Conservation (phyloP, 2,113 vertebrate genomes). For the Macheiramphus alcinus region DNA sequence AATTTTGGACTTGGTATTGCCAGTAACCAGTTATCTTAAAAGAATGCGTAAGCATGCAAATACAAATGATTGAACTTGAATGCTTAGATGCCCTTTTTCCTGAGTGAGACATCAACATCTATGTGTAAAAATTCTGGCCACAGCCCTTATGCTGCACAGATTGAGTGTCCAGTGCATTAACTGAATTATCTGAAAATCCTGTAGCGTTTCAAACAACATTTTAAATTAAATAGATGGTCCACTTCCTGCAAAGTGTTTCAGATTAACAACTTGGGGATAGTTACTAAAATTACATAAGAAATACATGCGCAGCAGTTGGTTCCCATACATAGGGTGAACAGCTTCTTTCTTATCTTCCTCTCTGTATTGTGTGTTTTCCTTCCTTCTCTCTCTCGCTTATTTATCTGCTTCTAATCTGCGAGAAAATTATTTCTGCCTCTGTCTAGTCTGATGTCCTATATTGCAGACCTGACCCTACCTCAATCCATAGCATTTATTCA, state of each 20-base stretch:
- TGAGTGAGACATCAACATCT: background rate
- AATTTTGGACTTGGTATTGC: background rate
- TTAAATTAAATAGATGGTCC: constrained; percentile 12
- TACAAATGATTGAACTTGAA: background rate
- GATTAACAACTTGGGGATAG: constrained; percentile 7
- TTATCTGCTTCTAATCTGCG: constrained; percentile 67
- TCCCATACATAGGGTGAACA: constrained; percentile 9
- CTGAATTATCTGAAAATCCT: background rate
- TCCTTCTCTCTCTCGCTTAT: background rate
- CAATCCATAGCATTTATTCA: constrained; percentile 4
- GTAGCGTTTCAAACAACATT: background rate
- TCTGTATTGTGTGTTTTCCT: background rate
- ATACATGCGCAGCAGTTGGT: constrained; percentile 1
- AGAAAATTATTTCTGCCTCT: constrained; percentile 48
- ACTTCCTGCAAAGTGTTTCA: constrained; percentile 47
- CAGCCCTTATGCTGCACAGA: background rate
- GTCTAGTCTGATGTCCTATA: background rate
- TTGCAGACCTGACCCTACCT: background rate
- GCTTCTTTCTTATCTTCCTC: constrained; percentile 29
- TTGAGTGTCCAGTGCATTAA: background rate
- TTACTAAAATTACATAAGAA: constrained; percentile 33
- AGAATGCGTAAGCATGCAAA: background rate
- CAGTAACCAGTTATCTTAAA: background rate
- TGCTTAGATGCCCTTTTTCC: background rate
- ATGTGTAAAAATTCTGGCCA: background rate